These are phyloP conservation scores for Zophobas morio DNA, from an alignment of 1,140 invertebrate species.

Conservation along the genomic window DNA sequence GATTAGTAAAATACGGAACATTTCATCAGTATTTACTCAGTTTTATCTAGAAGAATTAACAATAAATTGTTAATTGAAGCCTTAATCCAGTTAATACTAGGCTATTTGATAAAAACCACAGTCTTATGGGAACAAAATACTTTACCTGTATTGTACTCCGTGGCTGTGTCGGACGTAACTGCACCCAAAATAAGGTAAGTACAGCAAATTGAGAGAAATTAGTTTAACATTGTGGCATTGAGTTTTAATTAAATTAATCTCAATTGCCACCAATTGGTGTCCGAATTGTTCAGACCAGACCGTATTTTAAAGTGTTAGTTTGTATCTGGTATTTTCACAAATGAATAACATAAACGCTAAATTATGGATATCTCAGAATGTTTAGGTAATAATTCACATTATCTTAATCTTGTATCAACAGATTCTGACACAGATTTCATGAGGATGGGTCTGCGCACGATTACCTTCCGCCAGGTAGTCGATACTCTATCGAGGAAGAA, in stretches of 20 bases:
- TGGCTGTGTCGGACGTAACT: too few relatives aligned
- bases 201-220: background rate
- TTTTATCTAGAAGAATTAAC: constrained; percentile 5
- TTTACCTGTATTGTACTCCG: background rate
- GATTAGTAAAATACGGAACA: background rate
- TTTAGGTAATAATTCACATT: constrained; percentile 4
- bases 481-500: constrained; percentile 61
- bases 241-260: constrained; percentile 38
- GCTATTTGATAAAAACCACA: background rate
- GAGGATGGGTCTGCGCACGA: constrained; percentile 54
- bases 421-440: constrained; percentile 14
- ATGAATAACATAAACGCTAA: background rate
- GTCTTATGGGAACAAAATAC: background rate
- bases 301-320: background rate
- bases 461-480: constrained; percentile 55
- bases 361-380: constrained; percentile 16
- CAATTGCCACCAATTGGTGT: constrained; percentile 14
- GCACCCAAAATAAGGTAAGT: background rate
- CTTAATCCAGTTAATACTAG: background rate
- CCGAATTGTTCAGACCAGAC: constrained; percentile 10
- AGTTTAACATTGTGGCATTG: constrained; percentile 18
- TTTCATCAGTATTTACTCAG: background rate
- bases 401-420: constrained; percentile 12
- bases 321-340: too few relatives aligned
- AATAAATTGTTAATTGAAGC: constrained; percentile 1